These are phyloP conservation scores for Malthinus flaveolus DNA, from an alignment of 2,888 invertebrate species.

Conservation along the genomic window DNA sequence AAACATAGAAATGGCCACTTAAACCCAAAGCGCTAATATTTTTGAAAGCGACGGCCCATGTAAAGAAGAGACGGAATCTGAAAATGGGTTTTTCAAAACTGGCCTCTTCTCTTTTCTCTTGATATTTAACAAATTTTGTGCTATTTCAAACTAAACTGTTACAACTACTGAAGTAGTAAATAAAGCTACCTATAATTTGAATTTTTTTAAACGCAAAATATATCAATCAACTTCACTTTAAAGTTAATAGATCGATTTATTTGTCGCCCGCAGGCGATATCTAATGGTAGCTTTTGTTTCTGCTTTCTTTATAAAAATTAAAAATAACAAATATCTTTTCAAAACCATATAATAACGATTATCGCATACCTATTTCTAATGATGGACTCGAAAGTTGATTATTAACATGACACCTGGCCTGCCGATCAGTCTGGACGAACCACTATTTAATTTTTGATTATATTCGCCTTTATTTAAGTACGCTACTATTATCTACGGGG, in stretches of 20 bases:
- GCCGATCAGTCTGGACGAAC: conserved; percentile 21
- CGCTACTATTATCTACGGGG: conserved; percentile 28
- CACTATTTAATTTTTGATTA: conserved; percentile 31
- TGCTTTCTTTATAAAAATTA: conserved; percentile 29
- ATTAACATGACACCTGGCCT: conserved; percentile 34
- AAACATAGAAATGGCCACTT: too few relatives aligned
- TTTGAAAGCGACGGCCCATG: too few relatives aligned
- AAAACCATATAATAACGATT: conserved; percentile 36
- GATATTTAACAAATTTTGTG: not conserved
- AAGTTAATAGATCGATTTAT: conserved; percentile 13
- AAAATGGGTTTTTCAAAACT: too few relatives aligned
- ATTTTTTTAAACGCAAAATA: not conserved
- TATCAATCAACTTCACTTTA: conserved; percentile 9
- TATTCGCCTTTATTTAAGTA: conserved; percentile 32
- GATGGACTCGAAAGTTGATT: conserved; percentile 26
- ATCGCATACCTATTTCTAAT: conserved; percentile 31
- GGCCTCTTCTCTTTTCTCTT: too few relatives aligned
- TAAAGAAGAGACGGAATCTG: too few relatives aligned
- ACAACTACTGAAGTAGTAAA: too few relatives aligned
- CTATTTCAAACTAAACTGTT: not conserved
- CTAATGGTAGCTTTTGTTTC: conserved; percentile 35
- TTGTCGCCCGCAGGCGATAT: conserved; percentile 32
- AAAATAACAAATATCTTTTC: conserved; percentile 37
- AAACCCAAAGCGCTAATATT: too few relatives aligned
- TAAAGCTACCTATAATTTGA: too few relatives aligned